Evolutionary conservation across 2,888 invertebrate genomes (phyloP), one percentile per base, ranked within the genome.

Genomic region (Trichacis sp.): DNA sequence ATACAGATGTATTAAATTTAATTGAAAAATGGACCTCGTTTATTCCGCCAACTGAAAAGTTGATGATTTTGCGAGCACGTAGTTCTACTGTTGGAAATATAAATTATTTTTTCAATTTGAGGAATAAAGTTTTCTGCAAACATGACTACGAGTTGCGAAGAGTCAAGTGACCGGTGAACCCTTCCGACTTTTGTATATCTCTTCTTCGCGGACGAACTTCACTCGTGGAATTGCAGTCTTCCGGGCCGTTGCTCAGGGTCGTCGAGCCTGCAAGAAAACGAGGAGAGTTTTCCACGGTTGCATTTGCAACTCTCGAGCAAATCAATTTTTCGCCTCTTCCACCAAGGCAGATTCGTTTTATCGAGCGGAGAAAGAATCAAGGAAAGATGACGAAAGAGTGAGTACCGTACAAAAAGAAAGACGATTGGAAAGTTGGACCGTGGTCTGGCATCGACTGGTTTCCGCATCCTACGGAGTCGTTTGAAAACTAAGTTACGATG

Each of bases 251-350:
- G 69, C 47, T 59, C 62, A 14, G 36, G 19, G 48, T 45, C 49
- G 54, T 50, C 29, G 53, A n/a, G 50, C 51, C 43, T 40, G 42
- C 29, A 38, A 47, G 55, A 33, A 24, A 29, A 29, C 49, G 43
- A 36, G 46, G 47, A 46, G 40, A 59, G 53, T 64, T 66, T 50
- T 30, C 60, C 36, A 48, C 55, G 46, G 60, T 46, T 56, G 63
- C 57, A 70, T 71, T 67, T 69, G 72, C 72, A 71, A 73, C 71
- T 73, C 59, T 48, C 63, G 51, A 66, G 69, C 70, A 70, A 72
- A 74, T 73, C 72, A 73, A 72, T 75, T 75, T 72, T 72, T 70
- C 70, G 67, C 66, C 49, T n/a, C n/a, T n/a, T 61, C 51, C 54
- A 45, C 58, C 64, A 66, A 71, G 72, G 69, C 68, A 65, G 60